A percentile compares a stretch with the other conserved stretches of the same genome.
These are phyloP conservation scores for Alentia gelatinosa DNA, from an alignment of 2,888 invertebrate species.

Conservation along the genomic window DNA sequence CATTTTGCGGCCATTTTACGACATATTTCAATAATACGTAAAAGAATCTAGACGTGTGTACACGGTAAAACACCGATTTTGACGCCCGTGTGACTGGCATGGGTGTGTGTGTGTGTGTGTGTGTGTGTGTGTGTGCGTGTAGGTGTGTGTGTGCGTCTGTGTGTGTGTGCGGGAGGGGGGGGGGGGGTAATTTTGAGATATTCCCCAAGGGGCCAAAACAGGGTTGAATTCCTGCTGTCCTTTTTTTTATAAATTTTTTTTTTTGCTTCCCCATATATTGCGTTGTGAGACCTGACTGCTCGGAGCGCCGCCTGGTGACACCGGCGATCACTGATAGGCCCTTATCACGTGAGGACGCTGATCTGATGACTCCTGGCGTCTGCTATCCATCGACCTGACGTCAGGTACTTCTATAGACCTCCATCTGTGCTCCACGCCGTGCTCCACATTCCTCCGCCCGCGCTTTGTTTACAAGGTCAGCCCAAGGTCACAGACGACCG, in stretches of 20 bases:
- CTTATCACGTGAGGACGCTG: not conserved
- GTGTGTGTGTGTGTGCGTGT: no score
- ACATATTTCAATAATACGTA: no score
- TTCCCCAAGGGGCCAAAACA: not conserved
- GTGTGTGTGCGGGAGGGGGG: no score
- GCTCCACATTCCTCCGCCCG: not conserved
- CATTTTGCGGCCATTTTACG: no score
- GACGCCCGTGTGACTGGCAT: no score
- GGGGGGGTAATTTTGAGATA: no score
- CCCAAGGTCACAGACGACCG: not conserved
- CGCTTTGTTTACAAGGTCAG: not conserved
- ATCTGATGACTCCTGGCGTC: not conserved
- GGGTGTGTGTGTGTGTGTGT: no score
- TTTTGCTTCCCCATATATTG: no score
- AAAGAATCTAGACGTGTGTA: no score
- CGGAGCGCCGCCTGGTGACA: not conserved
- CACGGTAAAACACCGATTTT: no score
- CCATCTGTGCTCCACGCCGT: not conserved
- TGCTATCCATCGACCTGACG: not conserved
- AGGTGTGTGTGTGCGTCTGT: no score
- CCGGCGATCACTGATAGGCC: not conserved
- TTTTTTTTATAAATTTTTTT: no score
- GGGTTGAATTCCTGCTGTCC: not conserved
- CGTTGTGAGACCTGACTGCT: not conserved
- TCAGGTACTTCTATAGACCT: not conserved